Conservation (phyloP, 2,888 invertebrate genomes). For the Atherix ibis region DNA sequence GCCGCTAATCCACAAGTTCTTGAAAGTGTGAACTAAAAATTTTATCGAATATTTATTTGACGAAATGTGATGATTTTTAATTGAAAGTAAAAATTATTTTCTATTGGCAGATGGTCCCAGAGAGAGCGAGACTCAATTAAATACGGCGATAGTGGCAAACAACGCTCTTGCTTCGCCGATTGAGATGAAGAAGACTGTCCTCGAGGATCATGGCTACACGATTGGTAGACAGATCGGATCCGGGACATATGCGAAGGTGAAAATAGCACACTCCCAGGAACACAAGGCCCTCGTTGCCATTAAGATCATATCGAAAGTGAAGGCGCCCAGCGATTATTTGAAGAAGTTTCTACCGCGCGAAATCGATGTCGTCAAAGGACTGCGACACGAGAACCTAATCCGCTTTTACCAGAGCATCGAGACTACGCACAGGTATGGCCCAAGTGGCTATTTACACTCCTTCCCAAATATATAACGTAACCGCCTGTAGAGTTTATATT, state of each 20-base stretch:
- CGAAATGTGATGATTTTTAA: too few species aligned
- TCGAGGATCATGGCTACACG: constrained; percentile 61
- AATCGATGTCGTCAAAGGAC: constrained; percentile 66
- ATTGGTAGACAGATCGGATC: constrained; percentile 61
- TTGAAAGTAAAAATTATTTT: too few species aligned
- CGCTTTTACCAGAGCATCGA: constrained; percentile 70
- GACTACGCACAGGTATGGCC: constrained; percentile 64
- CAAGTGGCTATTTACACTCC: constrained; percentile 1
- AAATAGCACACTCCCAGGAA: constrained; percentile 57
- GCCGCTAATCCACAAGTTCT: too few species aligned
- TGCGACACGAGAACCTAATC: constrained; percentile 64
- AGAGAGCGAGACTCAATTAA: too few species aligned
- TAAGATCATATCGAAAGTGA: constrained; percentile 70
- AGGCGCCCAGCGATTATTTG: constrained; percentile 64
- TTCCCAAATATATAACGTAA: neutral
- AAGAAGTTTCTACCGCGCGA: constrained; percentile 68
- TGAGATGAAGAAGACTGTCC: constrained; percentile 40
- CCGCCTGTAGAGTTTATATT: constrained; percentile 49
- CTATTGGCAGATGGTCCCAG: too few species aligned
- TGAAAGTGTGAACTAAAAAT: too few species aligned
- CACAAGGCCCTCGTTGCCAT: constrained; percentile 61
- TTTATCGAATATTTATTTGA: too few species aligned
- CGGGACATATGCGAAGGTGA: constrained; percentile 72
- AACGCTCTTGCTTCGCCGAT: too few species aligned
- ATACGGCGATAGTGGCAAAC: too few species aligned